Conservation (phyloP, 2,888 invertebrate genomes). For the Pheosia gnoma region DNA sequence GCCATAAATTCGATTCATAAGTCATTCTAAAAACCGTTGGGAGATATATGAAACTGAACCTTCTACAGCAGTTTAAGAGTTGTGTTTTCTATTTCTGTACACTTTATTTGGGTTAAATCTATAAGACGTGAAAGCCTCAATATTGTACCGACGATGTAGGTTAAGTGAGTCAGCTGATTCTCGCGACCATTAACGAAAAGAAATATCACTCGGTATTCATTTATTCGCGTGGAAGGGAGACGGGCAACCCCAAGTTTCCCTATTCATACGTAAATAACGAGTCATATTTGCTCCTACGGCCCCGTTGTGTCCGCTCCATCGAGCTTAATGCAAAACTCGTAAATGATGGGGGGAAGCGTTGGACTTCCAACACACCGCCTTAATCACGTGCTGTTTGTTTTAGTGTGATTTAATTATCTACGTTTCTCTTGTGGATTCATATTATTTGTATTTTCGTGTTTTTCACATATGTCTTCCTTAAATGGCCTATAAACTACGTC, state of each 20-base stretch:
- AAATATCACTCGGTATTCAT: slow-evolving; percentile 3
- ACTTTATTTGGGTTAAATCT: not conserved
- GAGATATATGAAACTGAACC: no score
- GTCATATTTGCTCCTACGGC: slow-evolving; percentile 21
- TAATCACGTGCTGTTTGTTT: slow-evolving; percentile 6
- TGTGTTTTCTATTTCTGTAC: not conserved
- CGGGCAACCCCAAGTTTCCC: slow-evolving; percentile 5
- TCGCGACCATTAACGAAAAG: not conserved
- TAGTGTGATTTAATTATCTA: not conserved
- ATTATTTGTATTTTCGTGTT: not conserved
- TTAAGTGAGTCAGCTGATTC: not conserved
- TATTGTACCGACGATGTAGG: slow-evolving; percentile 1
- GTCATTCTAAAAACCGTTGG: no score
- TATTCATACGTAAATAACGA: slow-evolving; percentile 32
- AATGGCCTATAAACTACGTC: not conserved
- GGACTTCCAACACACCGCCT: slow-evolving; percentile 17
- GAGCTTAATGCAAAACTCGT: slow-evolving; percentile 33
- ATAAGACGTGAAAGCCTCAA: not conserved
- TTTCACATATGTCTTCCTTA: not conserved
- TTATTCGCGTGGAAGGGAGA: slow-evolving; percentile 4
- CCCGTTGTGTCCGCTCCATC: slow-evolving; percentile 31
- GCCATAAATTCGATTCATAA: no score
- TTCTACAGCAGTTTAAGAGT: no score
- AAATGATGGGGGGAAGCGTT: slow-evolving; percentile 19
- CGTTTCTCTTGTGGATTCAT: slow-evolving; percentile 7